Base-by-base conservation (phyloP, 2,888 invertebrate genomes). In the Crioceris asparagi region DNA sequence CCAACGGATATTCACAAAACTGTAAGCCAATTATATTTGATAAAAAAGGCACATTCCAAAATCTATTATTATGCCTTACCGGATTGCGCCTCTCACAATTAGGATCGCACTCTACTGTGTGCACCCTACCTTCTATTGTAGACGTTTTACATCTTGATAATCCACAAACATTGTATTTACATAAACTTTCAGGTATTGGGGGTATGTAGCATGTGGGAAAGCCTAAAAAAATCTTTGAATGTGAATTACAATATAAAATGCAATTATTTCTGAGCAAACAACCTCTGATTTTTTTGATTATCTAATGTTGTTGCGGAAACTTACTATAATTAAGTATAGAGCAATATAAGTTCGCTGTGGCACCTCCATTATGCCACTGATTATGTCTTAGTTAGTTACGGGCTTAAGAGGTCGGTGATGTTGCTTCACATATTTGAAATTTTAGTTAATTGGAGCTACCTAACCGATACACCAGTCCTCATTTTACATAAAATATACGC, bases 171-270 rank as follows among this genome's bases (percentile, higher is more conserved):
- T 62, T 66, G 43, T 64, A 58, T 21, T 53, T 54, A 42, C 66
- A 67, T 14, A 67, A 39, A 17, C 59, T 60, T 11, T 56, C 48
- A 3, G 64, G 62, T 32, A 66, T 43, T 7, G 64, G 64, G 8
- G 60, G 49, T 17, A 60, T 50, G 44, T 64, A 65, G 47, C 67
- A 68, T 7, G 65, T 66, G 3, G 67, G 65, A 46, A 68, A 66
- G 34, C 67, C 68, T 66, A 26, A 26, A 49, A 45, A 34, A 29
- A 40, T 10, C 42, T 32, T 37, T 39, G 7, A 18, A n/a, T 8
- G 12, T 7, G 26, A 21, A 29, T 12, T 29, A n/a, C 12, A 14
- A 36, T 15, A 16, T n/a, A 16, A 10, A 11, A 10, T 5, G 14
- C 26, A 35, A 4, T 27, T 35, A 33, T 33, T 23, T 11, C 8